Evolutionary conservation across 92 coral and sea anemone genomes (phyloP).

Genomic region (Parazoanthus atlanticus): DNA sequence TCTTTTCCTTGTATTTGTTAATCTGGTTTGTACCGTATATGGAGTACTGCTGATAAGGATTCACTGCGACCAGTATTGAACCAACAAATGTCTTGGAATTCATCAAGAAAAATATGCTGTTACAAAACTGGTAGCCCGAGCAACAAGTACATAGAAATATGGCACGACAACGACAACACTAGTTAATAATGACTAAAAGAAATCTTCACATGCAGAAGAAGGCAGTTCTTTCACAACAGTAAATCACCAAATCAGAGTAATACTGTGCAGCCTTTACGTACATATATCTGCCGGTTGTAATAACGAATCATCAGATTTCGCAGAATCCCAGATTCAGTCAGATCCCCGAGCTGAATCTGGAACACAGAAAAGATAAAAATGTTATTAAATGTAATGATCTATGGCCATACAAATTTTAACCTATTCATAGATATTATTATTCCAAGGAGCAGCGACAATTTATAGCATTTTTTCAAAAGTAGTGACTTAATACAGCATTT

Average conservation of each 20-base stretch:
- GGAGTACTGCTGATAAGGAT: constrained; percentile 80
- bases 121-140: not conserved
- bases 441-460: not conserved
- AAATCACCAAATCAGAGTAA: not conserved
- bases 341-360: constrained; percentile 92
- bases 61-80: constrained; percentile 88
- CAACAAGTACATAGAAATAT: not conserved
- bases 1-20: constrained; percentile 63
- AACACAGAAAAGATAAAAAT: not conserved
- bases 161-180: not conserved
- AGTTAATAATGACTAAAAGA: too few relatives aligned
- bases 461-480: too few relatives aligned
- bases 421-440: not conserved
- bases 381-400: not conserved
- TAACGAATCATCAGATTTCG: constrained; percentile 88
- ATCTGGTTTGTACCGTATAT: constrained; percentile 74
- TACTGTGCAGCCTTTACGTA: constrained; percentile 47
- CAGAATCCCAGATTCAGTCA: constrained; percentile 90
- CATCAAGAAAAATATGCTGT: not conserved
- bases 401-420: not conserved
- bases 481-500: too few relatives aligned
- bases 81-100: constrained; percentile 81
- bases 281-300: constrained; percentile 74
- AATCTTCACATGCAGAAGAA: not conserved
- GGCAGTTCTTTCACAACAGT: not conserved